Percentiles rank a stretch among this genome's conserved stretches.
Evolutionary conservation across 1,140 invertebrate genomes (phyloP).

Genomic region (Tetranychus urticae): DNA sequence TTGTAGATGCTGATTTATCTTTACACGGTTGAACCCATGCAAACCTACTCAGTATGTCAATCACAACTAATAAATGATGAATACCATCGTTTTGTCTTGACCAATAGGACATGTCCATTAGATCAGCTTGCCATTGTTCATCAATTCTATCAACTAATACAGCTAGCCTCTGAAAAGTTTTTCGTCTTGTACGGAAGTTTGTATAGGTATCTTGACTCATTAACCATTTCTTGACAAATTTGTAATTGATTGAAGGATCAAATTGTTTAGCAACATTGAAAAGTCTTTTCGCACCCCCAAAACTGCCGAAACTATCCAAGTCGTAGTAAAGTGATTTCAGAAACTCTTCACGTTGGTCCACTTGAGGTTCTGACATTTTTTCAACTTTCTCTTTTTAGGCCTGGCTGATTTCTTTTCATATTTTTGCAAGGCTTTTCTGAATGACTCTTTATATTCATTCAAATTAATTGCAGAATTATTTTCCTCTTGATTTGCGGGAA

Average conservation of each 20-base stretch:
- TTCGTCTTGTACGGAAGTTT: constrained; percentile 10
- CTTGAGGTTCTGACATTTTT: background rate
- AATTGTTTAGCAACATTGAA: background rate
- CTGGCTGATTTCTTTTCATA: background rate
- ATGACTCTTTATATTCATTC: background rate
- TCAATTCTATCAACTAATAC: constrained; percentile 8
- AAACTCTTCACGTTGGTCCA: background rate
- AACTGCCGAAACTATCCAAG: background rate
- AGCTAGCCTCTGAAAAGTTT: constrained; percentile 11
- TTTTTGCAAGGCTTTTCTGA: background rate
- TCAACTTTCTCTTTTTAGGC: background rate
- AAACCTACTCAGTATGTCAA: constrained; percentile 15
- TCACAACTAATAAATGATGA: constrained; percentile 12
- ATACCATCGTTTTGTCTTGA: constrained; percentile 10
- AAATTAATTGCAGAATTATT: background rate
- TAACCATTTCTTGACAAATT: constrained; percentile 10
- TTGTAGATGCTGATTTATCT: constrained; percentile 6
- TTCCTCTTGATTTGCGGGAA: background rate
- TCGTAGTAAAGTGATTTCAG: background rate
- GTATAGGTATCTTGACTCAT: constrained; percentile 12
- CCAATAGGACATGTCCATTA: constrained; percentile 11
- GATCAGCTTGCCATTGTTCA: constrained; percentile 14
- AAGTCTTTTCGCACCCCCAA: background rate
- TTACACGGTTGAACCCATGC: constrained; percentile 12
- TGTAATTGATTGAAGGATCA: background rate